Conservation (phyloP, 1,140 invertebrate genomes). For the Sinella curviseta region DNA sequence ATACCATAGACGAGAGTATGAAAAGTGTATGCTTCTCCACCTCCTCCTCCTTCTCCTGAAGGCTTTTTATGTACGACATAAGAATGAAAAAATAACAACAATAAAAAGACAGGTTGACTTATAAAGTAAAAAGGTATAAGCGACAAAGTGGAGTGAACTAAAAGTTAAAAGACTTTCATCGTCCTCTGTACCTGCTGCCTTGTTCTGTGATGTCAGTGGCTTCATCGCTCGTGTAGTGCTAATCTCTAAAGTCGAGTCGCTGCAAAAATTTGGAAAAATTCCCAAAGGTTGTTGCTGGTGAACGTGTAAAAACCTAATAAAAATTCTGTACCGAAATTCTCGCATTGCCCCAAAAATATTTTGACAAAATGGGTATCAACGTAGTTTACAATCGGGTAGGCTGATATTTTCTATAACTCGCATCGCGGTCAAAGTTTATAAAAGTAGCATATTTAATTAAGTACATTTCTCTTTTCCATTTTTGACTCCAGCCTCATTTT, state of each 20-base stretch:
- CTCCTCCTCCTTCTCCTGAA: not conserved
- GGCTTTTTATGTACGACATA: not conserved
- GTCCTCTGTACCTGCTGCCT: not conserved
- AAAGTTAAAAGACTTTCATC: not conserved
- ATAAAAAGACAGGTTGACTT: not conserved
- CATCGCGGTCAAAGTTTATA: not conserved
- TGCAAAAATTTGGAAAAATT: no score
- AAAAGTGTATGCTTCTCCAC: not conserved
- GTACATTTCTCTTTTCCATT: not conserved
- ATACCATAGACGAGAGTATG: no score
- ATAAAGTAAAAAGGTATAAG: not conserved
- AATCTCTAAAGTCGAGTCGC: no score
- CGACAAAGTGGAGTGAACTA: not conserved
- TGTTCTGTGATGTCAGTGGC: not conserved
- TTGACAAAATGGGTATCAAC: slow-evolving; percentile 19
- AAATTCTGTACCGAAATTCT: no score
- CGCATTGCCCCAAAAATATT: not conserved
- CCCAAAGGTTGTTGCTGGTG: not conserved
- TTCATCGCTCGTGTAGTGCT: not conserved
- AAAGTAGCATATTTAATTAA: not conserved
- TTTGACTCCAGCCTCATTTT: slow-evolving; percentile 3
- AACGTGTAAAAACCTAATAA: no score
- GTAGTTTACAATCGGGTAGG: slow-evolving; percentile 18
- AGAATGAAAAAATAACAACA: no score
- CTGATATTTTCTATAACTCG: not conserved